Conservation (phyloP, 2,888 invertebrate species). For the Mesochorus sp. region DNA sequence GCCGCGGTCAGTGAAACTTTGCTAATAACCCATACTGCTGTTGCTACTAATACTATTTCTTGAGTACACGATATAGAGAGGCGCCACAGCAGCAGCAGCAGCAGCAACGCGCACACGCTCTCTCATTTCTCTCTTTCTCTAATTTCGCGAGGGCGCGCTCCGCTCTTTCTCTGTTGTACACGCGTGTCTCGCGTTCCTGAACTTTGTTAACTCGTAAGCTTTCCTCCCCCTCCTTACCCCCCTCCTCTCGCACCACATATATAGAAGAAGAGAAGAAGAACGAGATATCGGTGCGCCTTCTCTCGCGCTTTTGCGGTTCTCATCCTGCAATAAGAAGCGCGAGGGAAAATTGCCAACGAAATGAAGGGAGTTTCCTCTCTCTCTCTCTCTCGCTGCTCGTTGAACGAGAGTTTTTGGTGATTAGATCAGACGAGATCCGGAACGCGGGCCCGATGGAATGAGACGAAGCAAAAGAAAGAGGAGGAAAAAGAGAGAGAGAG, state of each 20-base stretch:
- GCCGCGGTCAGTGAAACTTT: slow-evolving; percentile 79
- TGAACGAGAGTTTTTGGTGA: slow-evolving; percentile 76
- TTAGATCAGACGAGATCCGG: slow-evolving; percentile 74
- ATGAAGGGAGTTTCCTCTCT: slow-evolving; percentile 75
- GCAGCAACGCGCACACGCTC: slow-evolving; percentile 10
- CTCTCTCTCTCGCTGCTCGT: slow-evolving; percentile 42
- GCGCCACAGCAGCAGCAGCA: too few relatives aligned
- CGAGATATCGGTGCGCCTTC: slow-evolving; percentile 49
- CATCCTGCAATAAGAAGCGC: slow-evolving; percentile 10
- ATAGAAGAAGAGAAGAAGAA: slow-evolving; percentile 51
- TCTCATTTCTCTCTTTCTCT: slow-evolving; percentile 47
- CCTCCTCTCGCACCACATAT: too few relatives aligned
- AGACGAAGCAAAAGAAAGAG: slow-evolving; percentile 34
- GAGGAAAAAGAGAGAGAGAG: slow-evolving; percentile 19
- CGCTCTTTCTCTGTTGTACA: slow-evolving; percentile 11
- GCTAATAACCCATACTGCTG: slow-evolving; percentile 75
- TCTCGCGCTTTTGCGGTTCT: slow-evolving; percentile 28
- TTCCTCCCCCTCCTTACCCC: too few relatives aligned
- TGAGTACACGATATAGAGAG: slow-evolving; percentile 44
- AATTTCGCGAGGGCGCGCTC: slow-evolving; percentile 42
- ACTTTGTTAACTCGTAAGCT: slow-evolving; percentile 80
- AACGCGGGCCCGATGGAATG: slow-evolving; percentile 50
- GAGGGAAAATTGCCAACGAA: slow-evolving; percentile 69
- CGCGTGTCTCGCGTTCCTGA: slow-evolving; percentile 74
- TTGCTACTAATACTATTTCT: slow-evolving; percentile 45